Evolutionary conservation across 2,113 vertebrate species (phyloP).

Genomic region (Chaetodon trifascialis): DNA sequence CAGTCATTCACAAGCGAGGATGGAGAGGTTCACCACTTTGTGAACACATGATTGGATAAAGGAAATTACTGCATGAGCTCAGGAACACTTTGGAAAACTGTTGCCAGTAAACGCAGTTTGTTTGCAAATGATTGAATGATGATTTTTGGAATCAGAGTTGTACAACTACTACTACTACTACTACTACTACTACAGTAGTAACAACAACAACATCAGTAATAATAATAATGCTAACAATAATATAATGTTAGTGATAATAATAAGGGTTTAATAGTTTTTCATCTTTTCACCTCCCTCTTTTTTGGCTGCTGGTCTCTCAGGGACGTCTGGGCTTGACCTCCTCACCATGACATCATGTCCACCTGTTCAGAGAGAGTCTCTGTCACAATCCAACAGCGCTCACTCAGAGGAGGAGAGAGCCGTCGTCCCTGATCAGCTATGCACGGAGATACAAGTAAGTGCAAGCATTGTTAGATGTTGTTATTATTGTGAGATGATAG

Average conservation of each 20-base stretch:
- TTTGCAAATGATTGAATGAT: too few relatives aligned
- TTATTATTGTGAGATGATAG: background rate
- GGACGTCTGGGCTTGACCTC: conserved; percentile 41
- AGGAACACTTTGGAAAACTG: too few relatives aligned
- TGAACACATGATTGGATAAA: too few relatives aligned
- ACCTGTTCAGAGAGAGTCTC: conserved; percentile 60
- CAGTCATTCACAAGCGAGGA: too few relatives aligned
- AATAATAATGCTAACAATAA: background rate
- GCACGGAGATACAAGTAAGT: conserved; percentile 61
- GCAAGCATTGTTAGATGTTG: background rate
- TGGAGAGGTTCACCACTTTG: too few relatives aligned
- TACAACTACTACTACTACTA: background rate
- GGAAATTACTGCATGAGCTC: too few relatives aligned
- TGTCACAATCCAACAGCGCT: conserved; percentile 68
- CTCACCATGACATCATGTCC: conserved; percentile 33
- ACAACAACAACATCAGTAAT: too few relatives aligned
- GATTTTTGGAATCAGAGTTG: too few relatives aligned
- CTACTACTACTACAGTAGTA: background rate
- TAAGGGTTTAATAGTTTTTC: background rate
- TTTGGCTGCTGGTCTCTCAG: conserved; percentile 38
- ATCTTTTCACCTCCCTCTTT: background rate
- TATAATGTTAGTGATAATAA: background rate
- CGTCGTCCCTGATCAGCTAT: conserved; percentile 34
- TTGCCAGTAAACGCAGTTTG: too few relatives aligned
- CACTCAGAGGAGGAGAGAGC: conserved; percentile 73